These are phyloP conservation scores for Craseonycteris thonglongyai DNA, from an alignment of 2,113 vertebrate species.

Conservation along the genomic window DNA sequence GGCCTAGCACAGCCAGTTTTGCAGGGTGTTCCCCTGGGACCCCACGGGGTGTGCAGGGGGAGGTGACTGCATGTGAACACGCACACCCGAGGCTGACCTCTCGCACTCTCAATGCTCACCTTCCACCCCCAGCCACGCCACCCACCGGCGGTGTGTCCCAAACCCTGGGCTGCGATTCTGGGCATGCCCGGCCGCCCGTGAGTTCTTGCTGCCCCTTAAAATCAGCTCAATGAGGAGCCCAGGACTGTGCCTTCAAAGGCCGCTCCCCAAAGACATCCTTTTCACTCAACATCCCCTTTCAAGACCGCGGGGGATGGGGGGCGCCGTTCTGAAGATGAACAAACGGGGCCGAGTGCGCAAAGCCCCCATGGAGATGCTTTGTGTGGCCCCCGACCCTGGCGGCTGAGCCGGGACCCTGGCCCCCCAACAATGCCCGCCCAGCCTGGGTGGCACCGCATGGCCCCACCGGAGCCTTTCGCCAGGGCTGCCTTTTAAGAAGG, in stretches of 20 bases:
- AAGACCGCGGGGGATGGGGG: no score
- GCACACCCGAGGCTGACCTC: no score
- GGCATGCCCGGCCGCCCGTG: not conserved
- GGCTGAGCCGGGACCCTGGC: slow-evolving; percentile 78
- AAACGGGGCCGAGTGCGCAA: slow-evolving; percentile 77
- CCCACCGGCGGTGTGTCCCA: fast-evolving
- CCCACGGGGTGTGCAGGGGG: not conserved
- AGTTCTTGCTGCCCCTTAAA: slow-evolving; percentile 57
- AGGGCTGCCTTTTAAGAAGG: slow-evolving; percentile 78
- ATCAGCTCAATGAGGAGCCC: slow-evolving; percentile 64
- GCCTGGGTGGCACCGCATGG: slow-evolving; percentile 83
- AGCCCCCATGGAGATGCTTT: slow-evolving; percentile 74
- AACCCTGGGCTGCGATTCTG: not conserved
- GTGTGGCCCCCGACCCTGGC: slow-evolving; percentile 81
- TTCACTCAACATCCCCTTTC: slow-evolving; percentile 74
- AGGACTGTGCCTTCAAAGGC: slow-evolving; percentile 66
- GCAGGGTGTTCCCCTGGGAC: not conserved
- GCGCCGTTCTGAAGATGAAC: slow-evolving; percentile 79
- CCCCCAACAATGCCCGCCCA: slow-evolving; percentile 79
- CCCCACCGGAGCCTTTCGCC: slow-evolving; percentile 83
- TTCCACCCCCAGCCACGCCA: not conserved
- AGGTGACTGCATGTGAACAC: fast-evolving
- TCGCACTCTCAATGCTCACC: not conserved
- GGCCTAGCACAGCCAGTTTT: not conserved
- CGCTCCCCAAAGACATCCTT: slow-evolving; percentile 65